A percentile compares a stretch with the other conserved stretches of the same genome.
Evolutionary conservation across 30 jellyfish, hydroid and myxozoan genomes (phyloP).

Genomic region (Cassiopea andromeda): DNA sequence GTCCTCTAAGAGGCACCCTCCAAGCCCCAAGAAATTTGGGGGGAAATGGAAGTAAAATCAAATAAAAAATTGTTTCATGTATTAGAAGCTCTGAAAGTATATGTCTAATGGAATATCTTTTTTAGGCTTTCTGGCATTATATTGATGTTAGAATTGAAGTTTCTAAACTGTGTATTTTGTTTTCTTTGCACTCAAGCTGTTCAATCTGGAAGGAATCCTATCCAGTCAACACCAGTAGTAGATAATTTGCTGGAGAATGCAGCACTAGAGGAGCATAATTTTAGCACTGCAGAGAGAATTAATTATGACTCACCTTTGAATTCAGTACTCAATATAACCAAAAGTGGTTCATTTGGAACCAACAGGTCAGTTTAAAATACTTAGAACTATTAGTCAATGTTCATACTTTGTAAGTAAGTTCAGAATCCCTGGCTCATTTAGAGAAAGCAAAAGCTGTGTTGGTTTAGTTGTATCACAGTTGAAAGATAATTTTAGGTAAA

Average conservation of each 20-base stretch:
- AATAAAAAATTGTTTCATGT: no score
- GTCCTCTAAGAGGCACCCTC: no score
- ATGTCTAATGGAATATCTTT: no score
- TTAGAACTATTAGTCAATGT: no score
- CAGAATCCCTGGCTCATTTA: background rate
- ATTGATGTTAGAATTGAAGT: no score
- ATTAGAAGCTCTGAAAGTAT: no score
- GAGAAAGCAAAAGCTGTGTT: background rate
- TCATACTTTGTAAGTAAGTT: no score
- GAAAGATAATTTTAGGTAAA: no score
- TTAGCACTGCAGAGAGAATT: slow-evolving; percentile 7
- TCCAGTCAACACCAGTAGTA: slow-evolving; percentile 37
- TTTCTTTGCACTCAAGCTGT: background rate
- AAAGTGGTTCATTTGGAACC: background rate
- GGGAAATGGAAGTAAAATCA: no score
- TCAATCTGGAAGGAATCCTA: background rate
- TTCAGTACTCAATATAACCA: background rate
- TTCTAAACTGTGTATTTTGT: background rate
- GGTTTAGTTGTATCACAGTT: no score
- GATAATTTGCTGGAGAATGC: slow-evolving; percentile 7
- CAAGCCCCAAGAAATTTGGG: no score
- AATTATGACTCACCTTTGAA: slow-evolving; percentile 35
- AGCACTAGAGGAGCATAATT: slow-evolving; percentile 23
- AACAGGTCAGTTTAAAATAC: background rate
- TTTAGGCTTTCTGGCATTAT: no score